phyloP scores from a whole-genome alignment of 2,113 vertebrate species.

The Cololabis saira region DNA sequence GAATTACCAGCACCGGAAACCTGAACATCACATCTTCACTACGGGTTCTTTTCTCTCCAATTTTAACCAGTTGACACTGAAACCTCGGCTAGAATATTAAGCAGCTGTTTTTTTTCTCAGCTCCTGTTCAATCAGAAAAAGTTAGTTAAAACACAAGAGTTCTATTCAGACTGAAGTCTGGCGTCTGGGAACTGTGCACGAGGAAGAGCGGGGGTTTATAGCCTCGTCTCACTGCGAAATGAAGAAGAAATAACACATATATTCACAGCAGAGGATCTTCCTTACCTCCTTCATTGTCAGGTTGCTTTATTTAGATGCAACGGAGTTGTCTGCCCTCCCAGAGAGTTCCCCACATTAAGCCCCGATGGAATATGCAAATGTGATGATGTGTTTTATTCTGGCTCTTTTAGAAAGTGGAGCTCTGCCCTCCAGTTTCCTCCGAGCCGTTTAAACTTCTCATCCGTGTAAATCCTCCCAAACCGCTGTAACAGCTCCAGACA shows the following conservation, averaged over 20 bases:
- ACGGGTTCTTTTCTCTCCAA: constrained; percentile 8
- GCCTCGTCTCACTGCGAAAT: constrained; percentile 1
- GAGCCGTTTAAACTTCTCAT: constrained; percentile 34
- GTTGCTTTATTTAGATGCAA: constrained; percentile 42
- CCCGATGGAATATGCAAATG: constrained; percentile 18
- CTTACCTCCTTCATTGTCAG: not conserved
- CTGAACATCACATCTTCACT: not conserved
- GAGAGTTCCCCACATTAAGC: constrained; percentile 18
- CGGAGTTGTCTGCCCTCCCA: constrained; percentile 26
- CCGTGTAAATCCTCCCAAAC: constrained; percentile 3
- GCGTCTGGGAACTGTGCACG: not conserved
- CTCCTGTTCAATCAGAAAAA: constrained; percentile 1
- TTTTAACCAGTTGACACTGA: constrained; percentile 11
- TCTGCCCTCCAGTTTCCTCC: constrained; percentile 5
- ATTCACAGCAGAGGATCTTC: not conserved
- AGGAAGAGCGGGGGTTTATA: not conserved
- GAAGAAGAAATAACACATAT: constrained; percentile 3
- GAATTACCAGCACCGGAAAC: not conserved
- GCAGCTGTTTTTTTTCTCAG: constrained; percentile 13
- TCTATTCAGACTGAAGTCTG: constrained; percentile 28
- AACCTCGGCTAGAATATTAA: constrained; percentile 33
- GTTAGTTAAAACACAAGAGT: constrained; percentile 39
- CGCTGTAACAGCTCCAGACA: constrained; percentile 1
- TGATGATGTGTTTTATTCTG: constrained; percentile 6
- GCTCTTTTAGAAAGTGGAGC: too few relatives aligned